Conservation (phyloP, 2,113 vertebrate species). For the Mionectes macconnelli region DNA sequence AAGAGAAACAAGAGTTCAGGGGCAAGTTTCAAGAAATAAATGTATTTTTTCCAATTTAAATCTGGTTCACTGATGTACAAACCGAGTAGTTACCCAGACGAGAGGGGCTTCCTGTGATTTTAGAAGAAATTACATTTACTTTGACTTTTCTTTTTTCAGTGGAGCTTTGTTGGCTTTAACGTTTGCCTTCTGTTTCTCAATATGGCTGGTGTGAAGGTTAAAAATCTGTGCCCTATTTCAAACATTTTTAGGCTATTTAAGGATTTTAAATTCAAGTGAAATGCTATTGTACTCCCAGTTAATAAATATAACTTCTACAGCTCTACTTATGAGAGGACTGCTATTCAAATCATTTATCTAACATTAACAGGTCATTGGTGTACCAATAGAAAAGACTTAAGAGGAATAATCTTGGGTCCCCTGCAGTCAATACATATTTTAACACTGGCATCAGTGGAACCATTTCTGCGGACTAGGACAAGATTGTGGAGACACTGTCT, state of each 20-base stretch:
- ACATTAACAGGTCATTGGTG: not conserved
- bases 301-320: not conserved
- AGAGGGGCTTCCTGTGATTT: not conserved
- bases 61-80: slow-evolving; percentile 11
- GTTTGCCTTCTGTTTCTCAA: not conserved
- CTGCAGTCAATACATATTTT: not conserved
- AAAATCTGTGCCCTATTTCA: not conserved
- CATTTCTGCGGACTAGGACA: not conserved
- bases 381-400: not conserved
- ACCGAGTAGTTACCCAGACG: not conserved
- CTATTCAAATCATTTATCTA: not conserved
- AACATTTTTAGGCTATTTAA: not conserved
- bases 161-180: not conserved
- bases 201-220: not conserved
- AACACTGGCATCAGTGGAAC: not conserved
- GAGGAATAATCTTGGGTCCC: not conserved
- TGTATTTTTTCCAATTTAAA: not conserved
- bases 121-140: slow-evolving; percentile 19
- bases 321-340: not conserved
- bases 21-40: slow-evolving; percentile 37
- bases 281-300: not conserved
- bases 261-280: not conserved
- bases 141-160: not conserved
- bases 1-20: slow-evolving; percentile 18
- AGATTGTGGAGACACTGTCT: not conserved